A percentile compares a stretch with the other conserved stretches of the same genome.
These are phyloP conservation scores for Acleris sparsana DNA, from an alignment of 2,888 invertebrate species.

Conservation along the genomic window DNA sequence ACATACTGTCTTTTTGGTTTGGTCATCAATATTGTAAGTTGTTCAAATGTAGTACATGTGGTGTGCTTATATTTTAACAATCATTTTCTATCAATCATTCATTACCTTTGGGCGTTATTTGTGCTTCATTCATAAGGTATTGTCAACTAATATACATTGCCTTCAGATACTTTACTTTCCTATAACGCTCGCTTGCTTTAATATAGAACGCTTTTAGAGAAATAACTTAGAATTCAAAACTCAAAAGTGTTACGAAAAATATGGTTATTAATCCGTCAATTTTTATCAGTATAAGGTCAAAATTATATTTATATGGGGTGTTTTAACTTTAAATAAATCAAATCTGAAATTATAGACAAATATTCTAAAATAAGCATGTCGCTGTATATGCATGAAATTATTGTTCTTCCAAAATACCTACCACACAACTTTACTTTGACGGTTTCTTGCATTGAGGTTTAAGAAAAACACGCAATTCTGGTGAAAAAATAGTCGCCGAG, in stretches of 20 bases:
- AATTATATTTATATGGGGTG: too few species aligned
- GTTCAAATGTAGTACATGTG: slow-evolving; percentile 15
- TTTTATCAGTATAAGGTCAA: too few species aligned
- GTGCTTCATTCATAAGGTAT: slow-evolving; percentile 12
- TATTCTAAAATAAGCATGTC: slow-evolving; percentile 3
- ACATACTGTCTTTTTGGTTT: too few species aligned
- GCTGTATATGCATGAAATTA: slow-evolving; percentile 17
- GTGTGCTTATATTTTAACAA: slow-evolving; percentile 31
- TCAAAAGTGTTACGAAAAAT: not conserved
- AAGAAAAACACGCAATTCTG: too few species aligned
- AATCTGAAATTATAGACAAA: not conserved
- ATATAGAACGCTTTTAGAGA: slow-evolving; percentile 2
- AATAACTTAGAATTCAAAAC: not conserved
- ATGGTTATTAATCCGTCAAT: not conserved
- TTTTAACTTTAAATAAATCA: not conserved
- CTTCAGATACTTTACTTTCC: not conserved
- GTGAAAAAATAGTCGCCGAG: too few species aligned
- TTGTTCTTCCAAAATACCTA: slow-evolving; percentile 1
- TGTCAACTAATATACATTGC: slow-evolving; percentile 8
- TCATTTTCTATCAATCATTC: slow-evolving; percentile 23
- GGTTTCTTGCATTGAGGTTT: not conserved
- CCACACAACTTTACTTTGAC: slow-evolving; percentile 21
- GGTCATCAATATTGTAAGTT: slow-evolving; percentile 2
- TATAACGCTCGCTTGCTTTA: slow-evolving; percentile 14
- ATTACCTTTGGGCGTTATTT: slow-evolving; percentile 13